Percentiles rank a stretch among this genome's conserved stretches.
These are phyloP conservation scores for Menidia menidia DNA, from an alignment of 2,797 vertebrate genomes.

Conservation along the genomic window DNA sequence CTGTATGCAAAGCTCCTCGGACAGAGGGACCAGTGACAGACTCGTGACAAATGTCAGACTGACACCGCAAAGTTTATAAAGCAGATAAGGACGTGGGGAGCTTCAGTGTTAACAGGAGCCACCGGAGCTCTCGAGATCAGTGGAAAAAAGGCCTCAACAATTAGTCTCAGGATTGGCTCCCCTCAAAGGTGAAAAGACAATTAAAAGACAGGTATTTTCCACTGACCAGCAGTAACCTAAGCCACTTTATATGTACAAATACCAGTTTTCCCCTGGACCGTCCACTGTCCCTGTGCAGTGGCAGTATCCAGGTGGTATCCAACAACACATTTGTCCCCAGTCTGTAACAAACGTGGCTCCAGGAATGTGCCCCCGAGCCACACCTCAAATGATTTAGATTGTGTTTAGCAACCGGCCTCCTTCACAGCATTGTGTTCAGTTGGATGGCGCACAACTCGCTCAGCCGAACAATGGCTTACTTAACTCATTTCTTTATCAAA, in stretches of 20 bases:
- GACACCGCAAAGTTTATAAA: conserved; percentile 8
- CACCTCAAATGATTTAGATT: conserved; percentile 37
- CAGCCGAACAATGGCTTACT: not conserved
- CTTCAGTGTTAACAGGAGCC: not conserved
- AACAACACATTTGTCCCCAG: conserved; percentile 16
- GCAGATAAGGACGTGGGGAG: not conserved
- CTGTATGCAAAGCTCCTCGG: conserved; percentile 2
- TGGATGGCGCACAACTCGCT: not conserved
- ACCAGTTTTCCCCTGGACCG: conserved; percentile 24
- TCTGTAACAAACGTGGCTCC: conserved; percentile 49
- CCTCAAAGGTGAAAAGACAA: not conserved
- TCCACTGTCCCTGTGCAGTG: conserved; percentile 32
- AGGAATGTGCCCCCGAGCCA: conserved; percentile 48
- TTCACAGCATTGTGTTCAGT: not conserved
- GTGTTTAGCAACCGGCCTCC: conserved; percentile 5
- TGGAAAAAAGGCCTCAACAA: conserved; percentile 1
- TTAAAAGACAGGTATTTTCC: conserved; percentile 15
- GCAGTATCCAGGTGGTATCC: conserved; percentile 60
- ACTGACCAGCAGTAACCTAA: conserved; percentile 46
- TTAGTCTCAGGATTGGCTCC: not conserved
- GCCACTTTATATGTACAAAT: conserved; percentile 45
- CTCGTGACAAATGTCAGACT: not conserved
- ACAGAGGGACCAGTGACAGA: not conserved
- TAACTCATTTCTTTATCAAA: not conserved
- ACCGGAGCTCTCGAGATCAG: not conserved